Evolutionary conservation across 2,113 vertebrate species (phyloP).

Genomic region (Coryphaenoides rupestris): DNA sequence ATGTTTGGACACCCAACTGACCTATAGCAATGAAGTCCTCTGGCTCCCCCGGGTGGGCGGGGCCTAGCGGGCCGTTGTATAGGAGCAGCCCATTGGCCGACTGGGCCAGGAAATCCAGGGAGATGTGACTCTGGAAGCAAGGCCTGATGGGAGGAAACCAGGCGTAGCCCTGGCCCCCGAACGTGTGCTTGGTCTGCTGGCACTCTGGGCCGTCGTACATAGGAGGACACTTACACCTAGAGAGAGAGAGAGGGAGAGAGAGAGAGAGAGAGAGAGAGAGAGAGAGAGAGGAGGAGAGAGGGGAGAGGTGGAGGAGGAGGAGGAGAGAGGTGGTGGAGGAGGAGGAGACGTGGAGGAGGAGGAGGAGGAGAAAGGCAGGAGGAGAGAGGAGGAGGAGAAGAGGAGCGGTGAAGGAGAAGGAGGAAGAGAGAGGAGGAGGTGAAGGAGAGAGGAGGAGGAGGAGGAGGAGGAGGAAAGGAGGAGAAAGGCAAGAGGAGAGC

Average conservation of each 20-base stretch:
- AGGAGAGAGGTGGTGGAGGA: too few relatives aligned
- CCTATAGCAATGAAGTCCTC: slow-evolving; percentile 83
- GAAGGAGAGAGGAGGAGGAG: too few relatives aligned
- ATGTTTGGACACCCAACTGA: slow-evolving; percentile 40
- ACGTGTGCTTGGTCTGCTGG: slow-evolving; percentile 84
- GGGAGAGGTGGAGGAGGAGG: too few relatives aligned
- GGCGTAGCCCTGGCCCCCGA: slow-evolving; percentile 79
- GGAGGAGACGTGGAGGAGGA: too few relatives aligned
- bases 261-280: neutral
- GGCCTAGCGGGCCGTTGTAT: slow-evolving; percentile 76
- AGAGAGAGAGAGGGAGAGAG: neutral
- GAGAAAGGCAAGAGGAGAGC: too few relatives aligned
- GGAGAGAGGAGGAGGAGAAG: too few relatives aligned
- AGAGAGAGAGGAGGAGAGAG: neutral
- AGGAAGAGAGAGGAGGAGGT: too few relatives aligned
- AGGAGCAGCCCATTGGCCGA: slow-evolving; percentile 76
- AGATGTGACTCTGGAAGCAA: slow-evolving; percentile 82
- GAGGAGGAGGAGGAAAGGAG: too few relatives aligned
- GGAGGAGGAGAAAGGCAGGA: neutral
- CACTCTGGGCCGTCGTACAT: slow-evolving; percentile 84
- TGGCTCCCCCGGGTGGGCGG: slow-evolving; percentile 54
- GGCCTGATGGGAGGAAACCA: slow-evolving; percentile 84
- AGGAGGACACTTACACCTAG: slow-evolving; percentile 79
- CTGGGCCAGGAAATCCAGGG: slow-evolving; percentile 84
- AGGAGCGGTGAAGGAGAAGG: too few relatives aligned